phyloP scores from a whole-genome alignment of 2,113 vertebrate species.

The Platysternon megacephalum region DNA sequence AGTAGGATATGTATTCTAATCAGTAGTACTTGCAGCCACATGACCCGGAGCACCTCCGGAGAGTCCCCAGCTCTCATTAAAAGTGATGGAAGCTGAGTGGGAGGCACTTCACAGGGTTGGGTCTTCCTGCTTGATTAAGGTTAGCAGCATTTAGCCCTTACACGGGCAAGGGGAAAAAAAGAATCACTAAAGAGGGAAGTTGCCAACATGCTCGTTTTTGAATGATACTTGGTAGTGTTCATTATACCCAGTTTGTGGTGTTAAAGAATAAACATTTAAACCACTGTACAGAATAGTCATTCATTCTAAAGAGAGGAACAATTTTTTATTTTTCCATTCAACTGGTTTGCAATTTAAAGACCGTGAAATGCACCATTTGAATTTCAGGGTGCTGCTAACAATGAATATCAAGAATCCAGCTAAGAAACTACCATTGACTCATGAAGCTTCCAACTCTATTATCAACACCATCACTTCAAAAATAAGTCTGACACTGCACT shows the following conservation, averaged over 20 bases:
- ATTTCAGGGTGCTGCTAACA: not conserved
- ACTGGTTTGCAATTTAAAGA: not conserved
- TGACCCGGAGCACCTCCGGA: not conserved
- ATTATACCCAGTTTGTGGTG: not conserved
- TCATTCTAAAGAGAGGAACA: not conserved
- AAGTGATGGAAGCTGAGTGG: not conserved
- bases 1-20: too few species aligned
- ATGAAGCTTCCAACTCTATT: not conserved
- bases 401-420: not conserved
- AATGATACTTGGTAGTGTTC: not conserved
- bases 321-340: not conserved
- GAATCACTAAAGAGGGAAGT: not conserved
- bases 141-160: not conserved
- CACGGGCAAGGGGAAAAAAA: not conserved
- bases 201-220: not conserved
- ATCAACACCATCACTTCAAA: not conserved
- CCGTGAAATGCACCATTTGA: not conserved
- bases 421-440: not conserved
- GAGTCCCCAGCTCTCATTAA: not conserved
- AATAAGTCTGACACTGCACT: not conserved
- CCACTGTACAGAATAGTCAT: not conserved
- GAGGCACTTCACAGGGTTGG: not conserved
- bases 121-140: not conserved
- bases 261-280: not conserved
- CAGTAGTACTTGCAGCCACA: too few species aligned